phyloP scores from a whole-genome alignment of 2,888 invertebrate species.

The Megamerina dolium region DNA sequence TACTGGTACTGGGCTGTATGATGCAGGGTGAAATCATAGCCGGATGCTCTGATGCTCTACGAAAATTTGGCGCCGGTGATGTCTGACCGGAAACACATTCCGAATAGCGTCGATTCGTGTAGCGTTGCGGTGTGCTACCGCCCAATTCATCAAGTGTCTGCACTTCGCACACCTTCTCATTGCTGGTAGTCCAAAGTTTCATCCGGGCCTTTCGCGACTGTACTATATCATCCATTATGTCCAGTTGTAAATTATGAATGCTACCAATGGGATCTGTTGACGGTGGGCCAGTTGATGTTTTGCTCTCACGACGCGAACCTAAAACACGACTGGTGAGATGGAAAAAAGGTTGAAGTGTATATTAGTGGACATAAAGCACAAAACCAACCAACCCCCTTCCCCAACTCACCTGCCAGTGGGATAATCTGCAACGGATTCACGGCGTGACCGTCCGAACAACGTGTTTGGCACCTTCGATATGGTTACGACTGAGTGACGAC shows the following conservation, averaged over 20 bases:
- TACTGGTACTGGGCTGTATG: slow-evolving; percentile 26
- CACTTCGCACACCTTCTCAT: slow-evolving; percentile 74
- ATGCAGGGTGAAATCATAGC: slow-evolving; percentile 47
- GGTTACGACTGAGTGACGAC: slow-evolving; percentile 80
- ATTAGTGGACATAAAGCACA: slow-evolving; percentile 18
- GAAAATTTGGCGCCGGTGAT: slow-evolving; percentile 55
- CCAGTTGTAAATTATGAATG: slow-evolving; percentile 75
- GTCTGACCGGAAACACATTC: slow-evolving; percentile 56
- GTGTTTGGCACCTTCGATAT: slow-evolving; percentile 75
- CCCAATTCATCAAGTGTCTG: slow-evolving; percentile 68
- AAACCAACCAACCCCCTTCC: slow-evolving; percentile 38
- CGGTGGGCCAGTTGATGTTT: slow-evolving; percentile 57
- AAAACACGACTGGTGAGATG: slow-evolving; percentile 41
- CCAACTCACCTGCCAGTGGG: slow-evolving; percentile 53
- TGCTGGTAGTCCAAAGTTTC: slow-evolving; percentile 79
- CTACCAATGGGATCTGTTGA: slow-evolving; percentile 69
- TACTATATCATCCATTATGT: slow-evolving; percentile 85
- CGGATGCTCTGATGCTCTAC: slow-evolving; percentile 70
- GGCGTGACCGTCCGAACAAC: slow-evolving; percentile 68
- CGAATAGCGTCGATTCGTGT: slow-evolving; percentile 63
- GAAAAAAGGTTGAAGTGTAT: slow-evolving; percentile 41
- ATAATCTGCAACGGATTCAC: slow-evolving; percentile 77
- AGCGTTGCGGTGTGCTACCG: slow-evolving; percentile 54
- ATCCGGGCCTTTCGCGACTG: slow-evolving; percentile 75
- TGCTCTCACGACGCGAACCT: slow-evolving; percentile 45